Base-by-base conservation (phyloP, 2,797 vertebrate species). In the Cossypha heuglini region DNA sequence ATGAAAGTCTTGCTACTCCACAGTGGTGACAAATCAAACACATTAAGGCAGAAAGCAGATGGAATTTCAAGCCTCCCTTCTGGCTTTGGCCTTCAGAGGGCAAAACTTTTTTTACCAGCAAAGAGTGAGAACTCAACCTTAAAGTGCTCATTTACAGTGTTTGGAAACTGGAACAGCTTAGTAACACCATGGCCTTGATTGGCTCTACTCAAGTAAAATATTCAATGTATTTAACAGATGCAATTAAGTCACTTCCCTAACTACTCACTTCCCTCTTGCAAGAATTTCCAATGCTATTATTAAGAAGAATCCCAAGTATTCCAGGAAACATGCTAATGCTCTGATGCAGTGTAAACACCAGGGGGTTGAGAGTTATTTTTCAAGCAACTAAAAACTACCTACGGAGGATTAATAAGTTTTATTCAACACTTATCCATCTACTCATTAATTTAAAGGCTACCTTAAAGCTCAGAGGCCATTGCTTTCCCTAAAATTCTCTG, bases 381-480 rank as follows among this genome's bases (percentile, higher is more conserved):
- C 92, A 96, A 96, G 95, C 96, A 95, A 94, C 96, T 97, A 97
- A 96, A 95, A 95, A 22, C 94, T 96, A 97, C 85, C 91, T 96
- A 96, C 0, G 4, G 85, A 91, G 78, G 78, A 95, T 93, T 96
- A 96, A 5, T 95, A 96, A 75, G 81, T 73, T 73, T 89, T 85
- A 95, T 66, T 96, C 84, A 77, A 85, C 76, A 94, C 85, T 83
- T 93, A 93, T 13, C 62, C 67, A 85, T 9, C 91, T 96, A 96
- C 68, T 91, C 37, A 12, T 92, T 93, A 86, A 91, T 76, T 94
- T 92, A 75, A 96, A 93, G 81, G 93, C 94, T 96, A 94, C 48
- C 58, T 95, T 94, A 96, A 96, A 95, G 92, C 91, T 97, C 80
- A 93, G 68, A 94, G 93, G 95, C 92, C 93, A 75, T 45, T 86